A percentile compares a stretch with the other conserved stretches of the same genome.
Conservation (phyloP, 2,888 invertebrate genomes). For the Dasysyrphus albostriatus region DNA sequence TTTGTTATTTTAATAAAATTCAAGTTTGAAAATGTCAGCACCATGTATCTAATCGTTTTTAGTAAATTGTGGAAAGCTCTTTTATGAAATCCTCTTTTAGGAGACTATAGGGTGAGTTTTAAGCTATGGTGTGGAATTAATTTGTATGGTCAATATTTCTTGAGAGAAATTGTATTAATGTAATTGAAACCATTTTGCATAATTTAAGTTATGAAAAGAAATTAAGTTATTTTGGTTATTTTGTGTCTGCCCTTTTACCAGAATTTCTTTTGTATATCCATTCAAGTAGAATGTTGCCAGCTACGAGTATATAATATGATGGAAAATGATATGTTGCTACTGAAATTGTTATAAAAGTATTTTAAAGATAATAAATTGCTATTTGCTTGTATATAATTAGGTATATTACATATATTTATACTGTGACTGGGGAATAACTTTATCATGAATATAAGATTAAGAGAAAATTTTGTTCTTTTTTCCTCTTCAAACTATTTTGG, state of each 20-base stretch:
- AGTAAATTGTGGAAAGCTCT: conserved; percentile 29
- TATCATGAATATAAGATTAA: too few relatives aligned
- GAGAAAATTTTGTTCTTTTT: too few relatives aligned
- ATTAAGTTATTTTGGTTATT: background rate
- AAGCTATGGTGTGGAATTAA: conserved; percentile 14
- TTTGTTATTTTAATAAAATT: conserved; percentile 38
- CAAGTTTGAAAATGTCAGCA: conserved; percentile 36
- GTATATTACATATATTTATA: too few relatives aligned
- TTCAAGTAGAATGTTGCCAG: background rate
- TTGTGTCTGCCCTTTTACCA: background rate
- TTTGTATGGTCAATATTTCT: conserved; percentile 21
- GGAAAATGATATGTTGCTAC: too few relatives aligned
- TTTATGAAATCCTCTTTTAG: conserved; percentile 11
- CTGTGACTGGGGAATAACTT: too few relatives aligned
- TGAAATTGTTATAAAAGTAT: too few relatives aligned
- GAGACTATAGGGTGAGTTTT: background rate
- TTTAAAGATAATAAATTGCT: too few relatives aligned
- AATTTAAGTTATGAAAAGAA: background rate
- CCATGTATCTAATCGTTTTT: conserved; percentile 27
- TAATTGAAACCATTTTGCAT: conserved; percentile 19
- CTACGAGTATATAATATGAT: too few relatives aligned
- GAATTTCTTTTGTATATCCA: background rate
- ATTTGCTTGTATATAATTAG: too few relatives aligned
- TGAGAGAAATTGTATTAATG: background rate
- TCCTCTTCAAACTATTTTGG: too few relatives aligned